Percentiles rank a stretch among this genome's conserved stretches.
These are phyloP conservation scores for Pelochelys cantorii DNA, from an alignment of 2,797 vertebrate genomes.

Conservation along the genomic window DNA sequence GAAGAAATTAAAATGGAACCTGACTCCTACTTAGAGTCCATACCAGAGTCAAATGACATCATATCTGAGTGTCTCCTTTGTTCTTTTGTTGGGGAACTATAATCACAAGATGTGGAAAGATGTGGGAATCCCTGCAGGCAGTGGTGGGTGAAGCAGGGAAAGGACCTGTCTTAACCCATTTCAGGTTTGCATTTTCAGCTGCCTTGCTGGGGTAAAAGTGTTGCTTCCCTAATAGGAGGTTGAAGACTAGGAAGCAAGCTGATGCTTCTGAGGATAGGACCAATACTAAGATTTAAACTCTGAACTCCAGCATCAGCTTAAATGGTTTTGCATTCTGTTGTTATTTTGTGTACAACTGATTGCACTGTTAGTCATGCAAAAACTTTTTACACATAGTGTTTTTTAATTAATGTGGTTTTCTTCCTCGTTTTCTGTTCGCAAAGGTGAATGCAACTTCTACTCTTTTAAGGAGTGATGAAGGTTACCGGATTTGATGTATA, in stretches of 20 bases:
- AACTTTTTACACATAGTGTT: background rate
- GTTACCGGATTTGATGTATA: background rate
- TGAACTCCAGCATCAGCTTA: background rate
- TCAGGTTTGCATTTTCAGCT: background rate
- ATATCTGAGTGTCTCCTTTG: too few species aligned
- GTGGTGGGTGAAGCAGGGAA: conserved; percentile 2
- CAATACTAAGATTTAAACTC: background rate
- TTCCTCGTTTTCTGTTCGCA: background rate
- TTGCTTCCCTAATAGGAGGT: background rate
- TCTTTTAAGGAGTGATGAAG: background rate
- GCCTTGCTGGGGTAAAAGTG: background rate
- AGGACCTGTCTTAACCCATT: background rate
- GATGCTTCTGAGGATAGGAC: background rate
- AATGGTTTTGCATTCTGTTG: background rate
- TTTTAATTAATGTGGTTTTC: background rate
- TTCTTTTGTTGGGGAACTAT: background rate
- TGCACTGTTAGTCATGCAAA: background rate
- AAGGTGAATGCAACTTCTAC: background rate
- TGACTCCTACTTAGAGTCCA: background rate
- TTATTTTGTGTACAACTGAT: conserved; percentile 3
- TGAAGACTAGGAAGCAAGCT: background rate
- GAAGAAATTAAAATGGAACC: background rate
- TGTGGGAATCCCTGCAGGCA: conserved; percentile 11
- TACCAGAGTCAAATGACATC: background rate
- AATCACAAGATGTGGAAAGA: conserved; percentile 69